Percentiles rank a stretch among this genome's conserved stretches.
phyloP scores from a whole-genome alignment of 2,797 vertebrate species.

The Allobates femoralis region DNA sequence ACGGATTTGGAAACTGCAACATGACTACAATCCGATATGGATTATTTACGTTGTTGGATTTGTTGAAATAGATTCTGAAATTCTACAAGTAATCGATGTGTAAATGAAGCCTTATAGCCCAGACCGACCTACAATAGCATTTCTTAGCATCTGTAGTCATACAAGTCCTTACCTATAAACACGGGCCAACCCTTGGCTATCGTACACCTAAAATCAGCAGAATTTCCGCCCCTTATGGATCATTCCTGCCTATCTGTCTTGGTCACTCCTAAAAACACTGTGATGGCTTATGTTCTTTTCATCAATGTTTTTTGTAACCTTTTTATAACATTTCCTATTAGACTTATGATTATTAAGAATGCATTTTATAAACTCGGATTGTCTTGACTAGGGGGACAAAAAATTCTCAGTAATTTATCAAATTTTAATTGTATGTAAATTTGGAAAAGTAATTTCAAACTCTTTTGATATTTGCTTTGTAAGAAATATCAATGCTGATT shows the following conservation, averaged over 20 bases:
- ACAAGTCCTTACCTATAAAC: not conserved
- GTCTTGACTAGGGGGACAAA: conserved; percentile 68
- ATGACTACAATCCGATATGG: too few relatives aligned
- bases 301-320: conserved; percentile 80
- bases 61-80: too few relatives aligned
- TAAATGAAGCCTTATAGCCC: not conserved
- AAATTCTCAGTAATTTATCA: conserved; percentile 58
- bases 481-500: conserved; percentile 65
- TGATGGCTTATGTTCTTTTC: conserved; percentile 79
- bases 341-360: conserved; percentile 73
- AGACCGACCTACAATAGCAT: not conserved
- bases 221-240: not conserved
- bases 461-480: conserved; percentile 79
- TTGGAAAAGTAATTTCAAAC: conserved; percentile 55
- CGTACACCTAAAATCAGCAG: not conserved
- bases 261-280: conserved; percentile 81
- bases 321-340: conserved; percentile 78
- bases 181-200: not conserved
- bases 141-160: not conserved
- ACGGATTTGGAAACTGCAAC: too few relatives aligned
- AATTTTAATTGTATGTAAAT: not conserved
- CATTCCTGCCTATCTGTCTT: conserved; percentile 73
- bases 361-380: conserved; percentile 78
- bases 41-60: too few relatives aligned
- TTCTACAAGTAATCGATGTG: too few relatives aligned